These are phyloP conservation scores for Hirtodrosophila confusa DNA, from an alignment of 2,888 invertebrate genomes.

Conservation along the genomic window DNA sequence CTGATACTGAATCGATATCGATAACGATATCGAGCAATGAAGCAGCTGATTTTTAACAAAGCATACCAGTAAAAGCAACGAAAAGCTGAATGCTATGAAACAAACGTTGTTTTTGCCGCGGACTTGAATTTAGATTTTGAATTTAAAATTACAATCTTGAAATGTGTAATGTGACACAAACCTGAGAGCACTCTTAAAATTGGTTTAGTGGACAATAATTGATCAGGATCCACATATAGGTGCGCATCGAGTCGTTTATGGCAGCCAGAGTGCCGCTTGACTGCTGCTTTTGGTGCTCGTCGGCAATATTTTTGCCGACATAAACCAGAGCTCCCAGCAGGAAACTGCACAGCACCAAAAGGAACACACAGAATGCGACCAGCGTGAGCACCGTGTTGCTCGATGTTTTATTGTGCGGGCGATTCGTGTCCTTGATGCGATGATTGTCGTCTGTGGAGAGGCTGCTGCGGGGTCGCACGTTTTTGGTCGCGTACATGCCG, in stretches of 20 bases:
- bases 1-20: conserved; percentile 7
- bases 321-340: conserved; percentile 82
- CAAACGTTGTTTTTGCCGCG: too few relatives aligned
- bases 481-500: conserved; percentile 82
- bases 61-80: too few relatives aligned
- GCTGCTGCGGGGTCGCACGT: conserved; percentile 83
- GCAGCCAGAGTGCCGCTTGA: conserved; percentile 30
- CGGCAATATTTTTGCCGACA: conserved; percentile 82
- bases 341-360: conserved; percentile 81
- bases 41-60: background rate
- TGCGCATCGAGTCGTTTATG: conserved; percentile 55
- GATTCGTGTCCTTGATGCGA: conserved; percentile 74
- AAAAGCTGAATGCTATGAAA: too few relatives aligned
- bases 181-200: conserved; percentile 66
- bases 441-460: conserved; percentile 83
- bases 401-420: conserved; percentile 57
- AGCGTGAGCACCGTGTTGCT: conserved; percentile 81
- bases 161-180: conserved; percentile 35
- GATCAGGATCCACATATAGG: conserved; percentile 67
- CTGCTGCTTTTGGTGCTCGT: conserved; percentile 65
- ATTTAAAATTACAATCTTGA: background rate
- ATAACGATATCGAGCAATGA: conserved; percentile 4
- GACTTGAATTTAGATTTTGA: background rate
- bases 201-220: conserved; percentile 71
- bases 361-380: conserved; percentile 82